A percentile compares a stretch with the other conserved stretches of the same genome.
Evolutionary conservation across 2,113 vertebrate genomes (phyloP).

Genomic region (Speoplatyrhinus poulsoni): DNA sequence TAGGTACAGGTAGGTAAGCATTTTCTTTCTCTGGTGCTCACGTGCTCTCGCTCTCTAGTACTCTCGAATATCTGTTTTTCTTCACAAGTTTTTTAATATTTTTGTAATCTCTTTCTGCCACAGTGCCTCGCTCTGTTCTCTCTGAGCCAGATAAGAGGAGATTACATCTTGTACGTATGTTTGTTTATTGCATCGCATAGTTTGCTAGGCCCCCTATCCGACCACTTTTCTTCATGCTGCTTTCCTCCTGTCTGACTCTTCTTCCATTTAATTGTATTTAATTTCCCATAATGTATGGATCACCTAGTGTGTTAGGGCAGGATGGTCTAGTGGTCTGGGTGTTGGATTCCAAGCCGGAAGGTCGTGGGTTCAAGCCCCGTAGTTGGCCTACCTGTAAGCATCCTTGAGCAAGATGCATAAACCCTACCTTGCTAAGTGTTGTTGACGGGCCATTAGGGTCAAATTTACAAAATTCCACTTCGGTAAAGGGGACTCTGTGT

Average conservation of each 20-base stretch:
- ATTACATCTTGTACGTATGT: not conserved
- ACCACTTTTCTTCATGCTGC: not conserved
- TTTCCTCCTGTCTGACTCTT: not conserved
- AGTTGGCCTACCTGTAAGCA: no score
- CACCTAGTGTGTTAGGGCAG: no score
- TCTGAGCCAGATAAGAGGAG: conserved; percentile 21
- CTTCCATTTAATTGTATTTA: not conserved
- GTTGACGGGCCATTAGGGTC: no score
- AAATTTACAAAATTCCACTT: no score
- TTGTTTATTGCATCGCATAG: not conserved
- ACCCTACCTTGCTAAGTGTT: no score
- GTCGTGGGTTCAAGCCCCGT: no score
- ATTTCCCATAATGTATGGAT: not conserved
- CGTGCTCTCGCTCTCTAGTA: conserved; percentile 16
- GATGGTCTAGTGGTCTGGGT: no score
- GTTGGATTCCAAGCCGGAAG: no score
- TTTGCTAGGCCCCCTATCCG: not conserved
- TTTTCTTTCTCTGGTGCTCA: not conserved
- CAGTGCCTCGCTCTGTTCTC: conserved; percentile 13
- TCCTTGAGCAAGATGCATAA: no score
- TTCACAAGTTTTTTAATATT: not conserved
- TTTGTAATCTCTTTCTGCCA: conserved; percentile 18
- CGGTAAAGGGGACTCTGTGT: no score
- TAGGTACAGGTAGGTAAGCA: not conserved
- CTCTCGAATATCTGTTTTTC: conserved; percentile 38